These are phyloP conservation scores for Koerneria pararmatus DNA, from an alignment of 2,888 invertebrate genomes.

Conservation along the genomic window DNA sequence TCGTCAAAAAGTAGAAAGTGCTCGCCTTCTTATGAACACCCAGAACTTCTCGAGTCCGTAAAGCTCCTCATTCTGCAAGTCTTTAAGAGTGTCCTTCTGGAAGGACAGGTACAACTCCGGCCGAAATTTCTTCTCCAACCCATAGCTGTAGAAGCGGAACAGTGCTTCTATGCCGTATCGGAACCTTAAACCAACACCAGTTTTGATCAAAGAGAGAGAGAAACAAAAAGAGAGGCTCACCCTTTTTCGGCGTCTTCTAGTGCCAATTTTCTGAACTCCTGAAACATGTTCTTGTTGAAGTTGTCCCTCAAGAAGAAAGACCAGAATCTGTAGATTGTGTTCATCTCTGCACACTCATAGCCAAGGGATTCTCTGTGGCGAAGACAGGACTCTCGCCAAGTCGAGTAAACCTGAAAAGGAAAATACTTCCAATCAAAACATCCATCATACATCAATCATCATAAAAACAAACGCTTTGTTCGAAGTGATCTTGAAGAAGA, in stretches of 20 bases:
- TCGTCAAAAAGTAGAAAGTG: constrained; percentile 1
- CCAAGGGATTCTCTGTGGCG: constrained; percentile 90
- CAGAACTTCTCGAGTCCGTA: constrained; percentile 99
- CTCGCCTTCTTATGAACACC: constrained; percentile 79
- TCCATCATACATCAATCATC: constrained; percentile 5
- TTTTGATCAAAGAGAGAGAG: not conserved
- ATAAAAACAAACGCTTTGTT: constrained; percentile 71
- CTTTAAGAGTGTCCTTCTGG: constrained; percentile 67
- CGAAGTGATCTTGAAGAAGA: constrained; percentile 91
- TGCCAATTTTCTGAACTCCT: constrained; percentile 87
- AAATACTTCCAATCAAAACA: not conserved
- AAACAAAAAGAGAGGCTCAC: constrained; percentile 69
- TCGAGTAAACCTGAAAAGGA: constrained; percentile 74
- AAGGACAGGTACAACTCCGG: constrained; percentile 93
- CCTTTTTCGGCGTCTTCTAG: constrained; percentile 85
- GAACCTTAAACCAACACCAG: constrained; percentile 35
- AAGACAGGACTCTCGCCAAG: constrained; percentile 86
- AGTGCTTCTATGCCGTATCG: constrained; percentile 69
- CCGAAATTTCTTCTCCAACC: constrained; percentile 89
- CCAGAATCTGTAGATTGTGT: constrained; percentile 98
- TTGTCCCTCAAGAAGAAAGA: constrained; percentile 97
- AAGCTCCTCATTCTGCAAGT: constrained; percentile 71
- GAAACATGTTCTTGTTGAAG: constrained; percentile 95
- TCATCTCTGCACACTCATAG: constrained; percentile 96
- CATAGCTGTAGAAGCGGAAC: constrained; percentile 96